Evolutionary conservation across 1,140 invertebrate species (phyloP), one percentile per base, ranked within the genome.

Genomic region (Carposina sasakii): DNA sequence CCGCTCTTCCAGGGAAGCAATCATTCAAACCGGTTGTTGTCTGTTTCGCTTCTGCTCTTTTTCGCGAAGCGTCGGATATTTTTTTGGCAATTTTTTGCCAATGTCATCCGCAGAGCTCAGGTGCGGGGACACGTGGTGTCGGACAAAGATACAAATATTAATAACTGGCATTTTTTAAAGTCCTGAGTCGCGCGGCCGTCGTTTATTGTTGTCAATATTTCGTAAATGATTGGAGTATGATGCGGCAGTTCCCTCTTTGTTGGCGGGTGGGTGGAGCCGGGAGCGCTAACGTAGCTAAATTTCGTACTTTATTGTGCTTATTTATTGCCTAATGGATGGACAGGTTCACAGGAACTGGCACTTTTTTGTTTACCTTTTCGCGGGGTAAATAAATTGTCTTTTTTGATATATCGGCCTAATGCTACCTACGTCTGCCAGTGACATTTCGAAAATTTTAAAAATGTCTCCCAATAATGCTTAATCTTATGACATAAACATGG

Each of bases 11-110:
- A 72, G 81, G 69, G 77, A 84, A 81, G 76, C 81, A 77, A 84
- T 84, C 77, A 81, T 81, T 84, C 77, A 84, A 81, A 81, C 79
- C 65, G 75, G 54, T 71, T 75, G 79, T 84, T 84, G 81, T 84
- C 77, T 84, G 79, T 77, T 81, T 76, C 67, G 74, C 75, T 68
- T 79, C 54, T 79, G 74, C 79, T 83, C 79, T 83, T 81, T 77
- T 79, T 72, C 71, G 71, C 62, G 23, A 39, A 22, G 41, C 42
- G 54, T 65, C 60, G 63, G 61, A 64, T 71, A 71, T 78, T 77
- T 81, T 73, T 79, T 71, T n/a, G n/a, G 69, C 68, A 70, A 71
- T 79, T 81, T 81, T 78, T 73, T 81, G 74, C 62, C 74, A 52
- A 57, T 76, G 77, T 83, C 79, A 81, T 66, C 63, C 69, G 77